Base-by-base conservation (phyloP, 1,140 invertebrate genomes). In the Leptoteleia sp. region DNA sequence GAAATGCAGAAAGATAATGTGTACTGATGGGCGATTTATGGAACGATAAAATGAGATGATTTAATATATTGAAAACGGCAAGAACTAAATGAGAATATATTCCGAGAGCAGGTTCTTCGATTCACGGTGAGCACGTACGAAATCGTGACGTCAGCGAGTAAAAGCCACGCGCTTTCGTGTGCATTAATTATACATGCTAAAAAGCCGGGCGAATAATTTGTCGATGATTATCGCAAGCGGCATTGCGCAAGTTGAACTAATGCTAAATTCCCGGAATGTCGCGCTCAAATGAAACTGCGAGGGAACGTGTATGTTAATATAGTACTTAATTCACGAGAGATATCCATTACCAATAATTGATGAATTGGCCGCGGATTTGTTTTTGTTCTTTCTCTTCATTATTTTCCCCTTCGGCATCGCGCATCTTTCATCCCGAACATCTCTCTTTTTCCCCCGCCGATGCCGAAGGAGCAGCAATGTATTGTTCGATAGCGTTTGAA, bases 81-180 rank as follows among this genome's bases (percentile, higher is more conserved):
- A 5, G 5, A 22, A 25, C 5, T 4, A 25, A 47, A 25, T 8
- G 3, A 0, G 22, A 8, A 47, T 1, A 2, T 7, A 40, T 17
- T 40, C 6, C n/a, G 37, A 8, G 29, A 40, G 35, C 40, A 59
- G 59, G 43, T 62, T 62, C 29, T 15, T 6, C 43, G 15, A 43
- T 22, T 54, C 37, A 17, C 33, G 37, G 61, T 7, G 61, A 40
- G 29, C 5, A 17, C 15, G 12, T 1, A 16, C 33, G 40, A 19
- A 31, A 25, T 50, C 40, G 48, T 70, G 52, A 70, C 65, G 65
- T 70, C 65, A 50, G 13, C 11, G 52, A 57, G 64, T 70, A 70
- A 70, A 40, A 57, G 65, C 65, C 42, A 25, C 15, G 29, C 38
- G 40, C 62, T 55, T 54, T 67, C 50, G 50, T 19, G 31, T 27